Conservation (phyloP, 1,140 invertebrate species). For the Neodiprion virginianus region DNA sequence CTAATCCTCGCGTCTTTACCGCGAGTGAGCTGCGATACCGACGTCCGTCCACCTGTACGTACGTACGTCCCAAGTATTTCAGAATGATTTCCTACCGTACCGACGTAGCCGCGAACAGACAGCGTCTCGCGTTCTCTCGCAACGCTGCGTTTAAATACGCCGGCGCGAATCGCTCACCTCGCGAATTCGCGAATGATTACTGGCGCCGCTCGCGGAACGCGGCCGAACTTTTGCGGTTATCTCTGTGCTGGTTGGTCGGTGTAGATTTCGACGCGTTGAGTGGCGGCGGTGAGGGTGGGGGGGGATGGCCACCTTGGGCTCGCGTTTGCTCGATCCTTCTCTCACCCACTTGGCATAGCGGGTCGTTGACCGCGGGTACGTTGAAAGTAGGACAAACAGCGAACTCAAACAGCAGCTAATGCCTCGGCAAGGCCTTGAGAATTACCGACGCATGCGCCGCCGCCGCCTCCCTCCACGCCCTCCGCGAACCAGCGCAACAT, state of each 20-base stretch:
- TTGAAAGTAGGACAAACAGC: conserved; percentile 3
- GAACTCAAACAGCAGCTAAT: conserved; percentile 5
- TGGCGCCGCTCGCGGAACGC: background rate
- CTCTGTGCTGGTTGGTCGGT: no score
- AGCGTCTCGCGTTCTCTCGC: background rate
- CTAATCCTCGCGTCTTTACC: background rate
- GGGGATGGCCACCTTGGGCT: background rate
- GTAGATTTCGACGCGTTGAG: no score
- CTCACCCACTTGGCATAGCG: background rate
- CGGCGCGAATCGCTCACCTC: background rate
- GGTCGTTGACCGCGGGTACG: conserved; percentile 4
- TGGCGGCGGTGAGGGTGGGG: background rate
- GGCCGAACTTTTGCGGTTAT: background rate
- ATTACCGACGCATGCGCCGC: background rate
- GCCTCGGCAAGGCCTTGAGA: conserved; percentile 6
- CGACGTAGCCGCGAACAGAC: background rate
- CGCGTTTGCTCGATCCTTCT: background rate
- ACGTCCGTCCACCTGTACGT: background rate
- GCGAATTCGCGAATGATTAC: background rate
- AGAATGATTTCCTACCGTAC: background rate
- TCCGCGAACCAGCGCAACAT: no score
- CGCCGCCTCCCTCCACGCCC: background rate
- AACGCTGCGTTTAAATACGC: background rate
- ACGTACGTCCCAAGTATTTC: no score
- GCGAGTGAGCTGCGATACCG: background rate